These are phyloP conservation scores for Coluber constrictor DNA, from an alignment of 2,797 vertebrate genomes.

Conservation along the genomic window DNA sequence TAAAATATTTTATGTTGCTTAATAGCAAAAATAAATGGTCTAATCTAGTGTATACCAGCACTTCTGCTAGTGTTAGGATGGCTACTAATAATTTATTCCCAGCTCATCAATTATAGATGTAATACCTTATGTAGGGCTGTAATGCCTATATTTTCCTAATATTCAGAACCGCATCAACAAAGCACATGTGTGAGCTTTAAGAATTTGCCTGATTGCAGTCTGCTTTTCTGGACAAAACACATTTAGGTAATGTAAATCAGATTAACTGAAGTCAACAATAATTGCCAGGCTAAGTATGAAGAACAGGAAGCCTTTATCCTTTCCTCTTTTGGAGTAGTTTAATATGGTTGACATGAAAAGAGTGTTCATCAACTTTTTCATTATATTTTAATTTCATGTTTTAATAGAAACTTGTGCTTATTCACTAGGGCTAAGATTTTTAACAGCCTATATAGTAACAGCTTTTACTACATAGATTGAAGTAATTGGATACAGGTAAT, in stretches of 20 bases:
- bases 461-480: background rate
- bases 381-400: background rate
- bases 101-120: background rate
- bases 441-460: background rate
- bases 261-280: background rate
- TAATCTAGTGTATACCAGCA: background rate
- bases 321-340: background rate
- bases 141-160: background rate
- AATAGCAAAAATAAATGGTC: background rate
- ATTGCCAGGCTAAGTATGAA: background rate
- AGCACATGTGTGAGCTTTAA: background rate
- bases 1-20: background rate
- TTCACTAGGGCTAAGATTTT: background rate
- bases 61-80: background rate
- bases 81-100: background rate
- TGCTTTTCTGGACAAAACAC: background rate
- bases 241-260: fast-evolving
- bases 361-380: background rate
- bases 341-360: background rate
- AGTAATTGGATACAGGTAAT: background rate
- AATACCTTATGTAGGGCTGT: background rate
- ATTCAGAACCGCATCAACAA: background rate
- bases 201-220: background rate
- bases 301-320: background rate
- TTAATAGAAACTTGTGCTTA: background rate